Conservation (phyloP, 1,140 invertebrate genomes). For the Meloidogyne hapla region DNA sequence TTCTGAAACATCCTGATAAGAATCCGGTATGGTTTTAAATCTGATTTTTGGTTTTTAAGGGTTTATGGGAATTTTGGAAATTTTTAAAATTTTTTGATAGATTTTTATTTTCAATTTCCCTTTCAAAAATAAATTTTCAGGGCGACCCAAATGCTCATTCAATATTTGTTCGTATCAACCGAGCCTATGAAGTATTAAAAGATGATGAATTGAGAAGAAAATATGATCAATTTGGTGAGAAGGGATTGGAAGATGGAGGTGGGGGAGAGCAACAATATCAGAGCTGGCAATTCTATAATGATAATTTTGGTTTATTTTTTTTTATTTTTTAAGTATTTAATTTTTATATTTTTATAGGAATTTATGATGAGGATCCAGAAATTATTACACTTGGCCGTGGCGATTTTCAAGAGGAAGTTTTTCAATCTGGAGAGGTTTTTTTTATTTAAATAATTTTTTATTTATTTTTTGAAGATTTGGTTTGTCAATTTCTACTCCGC, state of each 20-base stretch:
- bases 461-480: constrained; percentile 67
- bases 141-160: constrained; percentile 75
- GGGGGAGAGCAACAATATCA: constrained; percentile 70
- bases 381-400: constrained; percentile 74
- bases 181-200: constrained; percentile 81
- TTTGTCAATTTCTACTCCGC: constrained; percentile 84
- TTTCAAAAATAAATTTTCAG: constrained; percentile 64
- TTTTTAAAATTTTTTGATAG: constrained; percentile 10
- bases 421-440: constrained; percentile 69
- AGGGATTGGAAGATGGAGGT: constrained; percentile 69
- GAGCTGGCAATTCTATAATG: constrained; percentile 78
- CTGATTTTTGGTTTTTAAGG: too few species aligned
- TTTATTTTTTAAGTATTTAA: too few species aligned
- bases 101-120: neutral
- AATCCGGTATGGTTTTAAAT: constrained; percentile 71
- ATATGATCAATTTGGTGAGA: constrained; percentile 79
- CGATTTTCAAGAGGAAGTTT: constrained; percentile 73
- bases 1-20: constrained; percentile 81
- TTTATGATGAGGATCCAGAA: constrained; percentile 82
- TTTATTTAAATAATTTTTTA: neutral
- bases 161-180: constrained; percentile 76
- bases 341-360: constrained; percentile 65
- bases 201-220: constrained; percentile 77
- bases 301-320: constrained; percentile 74
- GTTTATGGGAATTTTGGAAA: neutral